phyloP scores from a whole-genome alignment of 2,888 invertebrate species.

The Drosophila ustulata region DNA sequence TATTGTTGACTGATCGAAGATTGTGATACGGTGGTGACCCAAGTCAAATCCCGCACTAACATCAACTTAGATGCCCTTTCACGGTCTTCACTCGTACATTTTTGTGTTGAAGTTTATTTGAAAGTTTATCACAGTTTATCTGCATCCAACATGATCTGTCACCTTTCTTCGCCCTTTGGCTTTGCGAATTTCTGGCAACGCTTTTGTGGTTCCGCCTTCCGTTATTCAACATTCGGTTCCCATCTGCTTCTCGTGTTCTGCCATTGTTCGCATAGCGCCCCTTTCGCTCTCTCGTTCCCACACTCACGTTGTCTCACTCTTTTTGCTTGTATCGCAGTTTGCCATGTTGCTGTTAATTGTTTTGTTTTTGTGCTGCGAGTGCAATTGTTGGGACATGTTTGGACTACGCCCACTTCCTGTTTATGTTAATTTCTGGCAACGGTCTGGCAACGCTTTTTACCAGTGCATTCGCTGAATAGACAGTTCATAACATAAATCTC shows the following conservation, averaged over 20 bases:
- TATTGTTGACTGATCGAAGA: too few relatives aligned
- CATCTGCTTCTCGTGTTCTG: conserved; percentile 14
- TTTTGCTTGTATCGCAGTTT: conserved; percentile 35
- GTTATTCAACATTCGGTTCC: conserved; percentile 15
- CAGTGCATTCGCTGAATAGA: conserved; percentile 38
- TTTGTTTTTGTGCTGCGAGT: conserved; percentile 58
- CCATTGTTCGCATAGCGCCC: not conserved
- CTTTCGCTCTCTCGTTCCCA: not conserved
- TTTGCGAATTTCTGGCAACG: not conserved
- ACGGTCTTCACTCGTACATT: too few relatives aligned
- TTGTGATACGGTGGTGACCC: too few relatives aligned
- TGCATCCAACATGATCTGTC: not conserved
- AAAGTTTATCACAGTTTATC: conserved; percentile 8
- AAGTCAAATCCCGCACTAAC: too few relatives aligned
- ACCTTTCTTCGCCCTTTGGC: not conserved
- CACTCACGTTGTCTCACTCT: conserved; percentile 28
- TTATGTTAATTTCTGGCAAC: conserved; percentile 74
- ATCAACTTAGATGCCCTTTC: too few relatives aligned
- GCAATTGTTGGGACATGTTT: conserved; percentile 43
- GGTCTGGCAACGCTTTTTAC: conserved; percentile 66
- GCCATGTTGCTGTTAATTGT: conserved; percentile 49
- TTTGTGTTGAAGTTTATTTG: not conserved
- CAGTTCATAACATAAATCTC: conserved; percentile 15
- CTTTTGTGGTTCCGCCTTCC: conserved; percentile 26
- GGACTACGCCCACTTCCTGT: conserved; percentile 80